Evolutionary conservation across 1,140 invertebrate genomes (phyloP).

Genomic region (Calliphora vicina): DNA sequence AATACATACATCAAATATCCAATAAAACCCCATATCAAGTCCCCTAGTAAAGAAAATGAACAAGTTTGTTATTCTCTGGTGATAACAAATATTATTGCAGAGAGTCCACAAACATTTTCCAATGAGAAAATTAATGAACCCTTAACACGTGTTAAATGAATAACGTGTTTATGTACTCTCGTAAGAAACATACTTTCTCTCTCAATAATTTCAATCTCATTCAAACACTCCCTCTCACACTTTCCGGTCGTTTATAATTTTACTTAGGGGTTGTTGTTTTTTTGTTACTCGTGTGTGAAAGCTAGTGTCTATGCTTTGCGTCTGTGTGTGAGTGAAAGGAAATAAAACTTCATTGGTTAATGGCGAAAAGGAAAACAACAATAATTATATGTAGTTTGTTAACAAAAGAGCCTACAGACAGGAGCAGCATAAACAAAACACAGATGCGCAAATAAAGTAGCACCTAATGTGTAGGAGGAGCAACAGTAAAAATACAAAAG

Average conservation of each 20-base stretch:
- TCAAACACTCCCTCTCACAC: not conserved
- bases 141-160: conserved; percentile 2
- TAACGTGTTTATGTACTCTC: not conserved
- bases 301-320: too few species aligned
- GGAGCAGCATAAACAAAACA: not conserved
- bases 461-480: conserved; percentile 30
- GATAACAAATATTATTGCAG: too few species aligned
- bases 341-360: conserved; percentile 22
- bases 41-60: too few species aligned
- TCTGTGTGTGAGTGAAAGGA: not conserved
- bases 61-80: too few species aligned
- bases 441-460: not conserved
- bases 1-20: too few species aligned
- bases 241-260: not conserved
- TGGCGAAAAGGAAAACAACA: not conserved
- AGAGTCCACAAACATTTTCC: not conserved
- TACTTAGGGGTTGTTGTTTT: conserved; percentile 14
- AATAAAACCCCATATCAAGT: too few species aligned
- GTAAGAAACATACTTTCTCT: not conserved
- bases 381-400: not conserved
- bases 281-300: not conserved
- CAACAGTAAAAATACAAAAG: not conserved
- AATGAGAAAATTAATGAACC: conserved; percentile 8
- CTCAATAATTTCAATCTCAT: not conserved
- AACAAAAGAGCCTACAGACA: conserved; percentile 27